Base-by-base conservation (phyloP, 2,888 invertebrate species). In the Antheraea yamamai region DNA sequence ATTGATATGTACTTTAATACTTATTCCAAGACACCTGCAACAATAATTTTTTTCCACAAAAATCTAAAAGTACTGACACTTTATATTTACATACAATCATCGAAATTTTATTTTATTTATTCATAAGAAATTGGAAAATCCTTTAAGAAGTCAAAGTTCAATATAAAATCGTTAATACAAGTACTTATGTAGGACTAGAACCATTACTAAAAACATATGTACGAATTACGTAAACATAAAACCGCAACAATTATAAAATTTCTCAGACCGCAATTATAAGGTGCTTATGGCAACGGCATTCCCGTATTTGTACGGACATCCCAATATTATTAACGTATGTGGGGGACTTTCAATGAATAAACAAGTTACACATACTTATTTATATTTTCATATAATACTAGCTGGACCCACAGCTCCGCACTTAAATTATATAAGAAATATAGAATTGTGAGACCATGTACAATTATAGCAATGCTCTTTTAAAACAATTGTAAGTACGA, bases 181-280 rank as follows among this genome's bases (percentile, higher is more conserved):
- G 35, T 39, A 61, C 61, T 61, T 23, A 47, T 18, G 52, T 2
- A 30, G 0, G 64, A 66, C 26, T 14, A 8, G 4, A 26, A 66
- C 2, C 16, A 14, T 30, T 26, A 23, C 30, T 66, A 30, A 0
- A 66, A 26, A 66, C 16, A 61, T 23, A 61, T 61, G 30, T 26
- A 66, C 26, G 26, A 30, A 66, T 66, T 66, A 30, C 64, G 30
- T 66, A 66, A 66, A 66, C 30, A 66, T 66, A 30, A 30, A 66
- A 66, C 64, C 64, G 26, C 64, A 66, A 26, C 14, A 66, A 66
- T 66, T 66, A 66, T 7, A 30, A 30, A 4, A 66, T 30, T 26
- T 66, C 64, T 66, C 61, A 61, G 23, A 61, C 61, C 61, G 61
- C 61, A 61, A 23, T 61, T 61, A 61, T 23, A 23, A 61, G 61